Evolutionary conservation across 2,797 vertebrate species (phyloP), one percentile per base, ranked within the genome.

Genomic region (Triplophysa bombifrons): DNA sequence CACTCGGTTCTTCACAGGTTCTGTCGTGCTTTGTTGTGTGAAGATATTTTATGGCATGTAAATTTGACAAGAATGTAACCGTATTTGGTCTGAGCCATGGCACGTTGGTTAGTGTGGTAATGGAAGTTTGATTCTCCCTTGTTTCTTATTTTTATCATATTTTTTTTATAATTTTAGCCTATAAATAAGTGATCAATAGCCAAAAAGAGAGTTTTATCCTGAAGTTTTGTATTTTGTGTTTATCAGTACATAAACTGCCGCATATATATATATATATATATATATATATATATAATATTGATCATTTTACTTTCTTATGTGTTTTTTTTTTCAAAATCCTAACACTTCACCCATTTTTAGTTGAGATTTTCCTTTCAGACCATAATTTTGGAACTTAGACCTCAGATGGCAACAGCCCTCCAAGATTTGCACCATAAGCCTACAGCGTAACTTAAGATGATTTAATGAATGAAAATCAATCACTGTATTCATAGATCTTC

Each of bases 401-500:
- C 60, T 51, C 27, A 11, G 8, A 1, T 41, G 10, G 10, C 25
- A 20, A n/a, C 65, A 69, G 34, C 58, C 30, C 25, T 44, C 44
- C 60, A 65, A 38, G 7, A 46, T 65, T 44, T 72, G 34, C 69
- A 65, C 16, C 4, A 3, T 25, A 63, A 64, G 68, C 77, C 76
- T 65, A 19, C 34, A 44, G 50, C 50, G 11, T 30, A 61, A 73
- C 61, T 72, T 80, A 73, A 65, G 58, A 73, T 72, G 58, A 73
- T 72, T 46, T 72, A 72, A 65, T 72, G 69, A 56, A 72, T 66
- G 70, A 48, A 73, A 66, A 73, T 72, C 69, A 66, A 66, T 80
- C 70, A 66, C 12, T 56, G 38, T 66, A 80, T 80, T 73, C 69
- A 80, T 80, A 73, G 69, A 80, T 73, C 77, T 78, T 78, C 76